Evolutionary conservation across 2,113 vertebrate genomes (phyloP).

Genomic region (human): DNA sequence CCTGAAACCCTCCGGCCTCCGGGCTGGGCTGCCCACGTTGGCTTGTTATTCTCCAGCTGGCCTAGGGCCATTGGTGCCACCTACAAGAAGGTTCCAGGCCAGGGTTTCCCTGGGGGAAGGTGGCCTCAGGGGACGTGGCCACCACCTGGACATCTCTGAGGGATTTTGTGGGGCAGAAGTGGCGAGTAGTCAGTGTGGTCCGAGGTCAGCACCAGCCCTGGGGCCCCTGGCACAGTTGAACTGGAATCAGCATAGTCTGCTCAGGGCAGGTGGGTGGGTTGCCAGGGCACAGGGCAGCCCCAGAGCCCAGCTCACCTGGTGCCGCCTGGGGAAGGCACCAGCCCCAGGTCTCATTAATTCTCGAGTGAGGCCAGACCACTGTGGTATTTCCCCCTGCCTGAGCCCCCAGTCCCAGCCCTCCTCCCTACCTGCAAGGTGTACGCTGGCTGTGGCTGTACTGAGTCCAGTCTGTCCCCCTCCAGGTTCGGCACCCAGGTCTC

Average conservation of each 20-base stretch:
- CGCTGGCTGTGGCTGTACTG: neutral
- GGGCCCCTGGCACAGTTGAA: neutral
- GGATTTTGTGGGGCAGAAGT: neutral
- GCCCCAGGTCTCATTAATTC: neutral
- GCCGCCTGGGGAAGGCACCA: neutral
- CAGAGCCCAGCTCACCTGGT: neutral
- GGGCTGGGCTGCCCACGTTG: neutral
- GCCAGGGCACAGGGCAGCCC: neutral
- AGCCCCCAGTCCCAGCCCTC: rapidly evolving
- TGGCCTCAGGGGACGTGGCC: neutral
- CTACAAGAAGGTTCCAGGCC: neutral
- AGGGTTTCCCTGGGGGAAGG: neutral
- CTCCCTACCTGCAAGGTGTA: rapidly evolving
- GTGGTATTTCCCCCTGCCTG: neutral
- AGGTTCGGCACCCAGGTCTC: conserved; percentile 94
- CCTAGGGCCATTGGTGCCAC: neutral
- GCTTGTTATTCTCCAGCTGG: neutral
- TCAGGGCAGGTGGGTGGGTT: neutral
- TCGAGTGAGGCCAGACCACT: neutral
- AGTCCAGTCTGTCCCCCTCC: neutral
- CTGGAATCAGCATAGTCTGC: neutral
- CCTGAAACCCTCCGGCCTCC: too few relatives aligned
- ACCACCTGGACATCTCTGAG: neutral
- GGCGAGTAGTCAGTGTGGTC: too few relatives aligned
- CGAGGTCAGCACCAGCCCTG: neutral